A percentile compares a stretch with the other conserved stretches of the same genome.
phyloP scores from a whole-genome alignment of 1,140 invertebrate genomes.

The Rhagoletis pomonella region DNA sequence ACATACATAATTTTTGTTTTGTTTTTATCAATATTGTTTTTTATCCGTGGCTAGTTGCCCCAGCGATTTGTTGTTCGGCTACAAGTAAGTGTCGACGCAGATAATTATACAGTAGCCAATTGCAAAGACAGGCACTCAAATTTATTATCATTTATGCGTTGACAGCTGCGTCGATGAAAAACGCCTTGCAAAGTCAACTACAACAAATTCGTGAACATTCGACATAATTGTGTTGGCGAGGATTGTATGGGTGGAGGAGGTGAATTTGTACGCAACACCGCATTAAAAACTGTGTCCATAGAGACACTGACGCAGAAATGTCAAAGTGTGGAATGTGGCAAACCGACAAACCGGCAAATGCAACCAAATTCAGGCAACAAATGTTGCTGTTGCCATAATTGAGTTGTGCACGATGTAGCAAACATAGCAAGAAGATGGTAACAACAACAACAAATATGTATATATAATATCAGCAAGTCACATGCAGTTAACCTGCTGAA shows the following conservation, averaged over 20 bases:
- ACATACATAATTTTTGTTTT: background rate
- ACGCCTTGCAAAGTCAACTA: background rate
- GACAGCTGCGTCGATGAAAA: slow-evolving; percentile 32
- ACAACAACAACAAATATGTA: background rate
- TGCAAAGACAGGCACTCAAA: background rate
- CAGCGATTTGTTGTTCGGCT: background rate
- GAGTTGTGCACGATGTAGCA: slow-evolving; percentile 14
- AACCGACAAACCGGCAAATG: slow-evolving; percentile 46
- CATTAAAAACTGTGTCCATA: background rate
- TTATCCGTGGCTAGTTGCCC: background rate
- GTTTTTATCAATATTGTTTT: background rate
- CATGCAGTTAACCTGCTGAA: background rate
- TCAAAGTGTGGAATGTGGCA: slow-evolving; percentile 40
- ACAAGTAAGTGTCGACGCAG: background rate
- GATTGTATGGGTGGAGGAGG: background rate
- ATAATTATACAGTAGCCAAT: slow-evolving; percentile 46
- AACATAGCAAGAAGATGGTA: background rate
- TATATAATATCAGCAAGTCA: background rate
- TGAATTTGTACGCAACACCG: background rate
- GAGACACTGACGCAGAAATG: background rate
- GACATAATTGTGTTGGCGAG: background rate
- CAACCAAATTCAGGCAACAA: slow-evolving; percentile 38
- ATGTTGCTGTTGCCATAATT: slow-evolving; percentile 44
- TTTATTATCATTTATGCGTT: slow-evolving; percentile 45
- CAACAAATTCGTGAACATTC: background rate